Evolutionary conservation across 2,113 vertebrate genomes (phyloP), one percentile per base, ranked within the genome.

Genomic region (Periophthalmus modestus): DNA sequence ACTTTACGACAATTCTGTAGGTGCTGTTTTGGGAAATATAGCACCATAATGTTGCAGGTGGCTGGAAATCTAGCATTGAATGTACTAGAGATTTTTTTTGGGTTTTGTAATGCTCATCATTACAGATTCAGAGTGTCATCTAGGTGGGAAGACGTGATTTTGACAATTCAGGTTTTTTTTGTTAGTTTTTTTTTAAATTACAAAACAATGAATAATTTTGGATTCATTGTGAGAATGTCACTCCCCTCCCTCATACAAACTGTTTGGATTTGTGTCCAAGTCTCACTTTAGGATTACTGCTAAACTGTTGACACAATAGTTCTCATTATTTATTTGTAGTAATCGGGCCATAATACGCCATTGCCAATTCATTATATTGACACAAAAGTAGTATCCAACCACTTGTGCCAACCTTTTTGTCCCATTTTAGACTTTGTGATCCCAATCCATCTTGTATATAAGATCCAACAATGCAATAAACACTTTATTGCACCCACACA

Each of bases 391-490:
- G 52, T 69, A 39, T 57, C n/a, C 47, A 63, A 63, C 28, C 58
- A 24, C 55, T 75, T 55, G 72, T 82, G 77, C 75, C 83, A 73
- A 68, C 74, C 66, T 79, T 77, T 80, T 62, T 58, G 73, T 76
- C 65, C 70, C 81, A 73, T 82, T 72, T 73, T 63, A 62, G 80
- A 74, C 69, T 68, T 74, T 69, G 73, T 83, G 72, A 82, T 80
- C 72, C 75, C 21, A 66, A 69, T 57, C 80, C 84, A 73, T 77
- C 77, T 55, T 91, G 86, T 92, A 91, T 87, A 92, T 89, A 90
- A 80, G 73, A 91, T 89, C 83, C 85, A 87, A 88, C 75, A 85
- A 90, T 79, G 89, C 89, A 92, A 92, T 92, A 92, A 88, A 85
- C 71, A 81, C 52, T 52, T 85, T 84, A 88, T 88, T 89, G 89